A percentile compares a stretch with the other conserved stretches of the same genome.
Evolutionary conservation across 2,113 vertebrate species (phyloP).

Genomic region (Mandrillus leucophaeus): DNA sequence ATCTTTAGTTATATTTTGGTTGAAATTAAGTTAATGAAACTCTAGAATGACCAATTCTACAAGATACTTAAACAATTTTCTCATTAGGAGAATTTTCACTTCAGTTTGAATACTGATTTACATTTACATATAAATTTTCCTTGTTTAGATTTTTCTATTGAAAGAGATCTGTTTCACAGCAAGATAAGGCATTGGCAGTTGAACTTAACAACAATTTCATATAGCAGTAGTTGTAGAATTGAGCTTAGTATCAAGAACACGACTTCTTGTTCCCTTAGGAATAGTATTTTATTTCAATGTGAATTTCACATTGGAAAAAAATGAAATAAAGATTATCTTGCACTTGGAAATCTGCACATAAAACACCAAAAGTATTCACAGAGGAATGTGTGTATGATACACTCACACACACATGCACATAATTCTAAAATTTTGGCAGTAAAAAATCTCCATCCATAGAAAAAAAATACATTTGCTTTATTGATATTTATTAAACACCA

Average conservation of each 20-base stretch:
- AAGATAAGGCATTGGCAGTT: background rate
- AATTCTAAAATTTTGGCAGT: background rate
- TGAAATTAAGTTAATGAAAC: background rate
- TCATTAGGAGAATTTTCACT: background rate
- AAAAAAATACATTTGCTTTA: background rate
- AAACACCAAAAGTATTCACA: conserved; percentile 30
- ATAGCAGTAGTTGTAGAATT: conserved; percentile 1
- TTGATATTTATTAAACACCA: background rate
- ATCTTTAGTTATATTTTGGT: background rate
- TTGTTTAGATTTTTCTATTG: background rate
- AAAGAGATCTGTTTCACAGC: conserved; percentile 10
- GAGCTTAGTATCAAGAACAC: conserved; percentile 42
- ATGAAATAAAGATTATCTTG: conserved; percentile 14
- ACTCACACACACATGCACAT: background rate
- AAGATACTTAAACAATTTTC: background rate
- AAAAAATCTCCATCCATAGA: background rate
- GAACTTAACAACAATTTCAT: conserved; percentile 20
- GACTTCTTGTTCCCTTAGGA: conserved; percentile 23
- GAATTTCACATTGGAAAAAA: conserved; percentile 50
- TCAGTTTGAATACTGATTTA: background rate
- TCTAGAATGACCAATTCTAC: background rate
- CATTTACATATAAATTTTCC: background rate
- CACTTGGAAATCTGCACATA: conserved; percentile 44
- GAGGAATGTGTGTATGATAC: background rate
- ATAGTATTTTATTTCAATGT: conserved; percentile 51